Evolutionary conservation across 2,888 invertebrate species (phyloP), one percentile per base, ranked within the genome.

Genomic region (Drosophila greeni): DNA sequence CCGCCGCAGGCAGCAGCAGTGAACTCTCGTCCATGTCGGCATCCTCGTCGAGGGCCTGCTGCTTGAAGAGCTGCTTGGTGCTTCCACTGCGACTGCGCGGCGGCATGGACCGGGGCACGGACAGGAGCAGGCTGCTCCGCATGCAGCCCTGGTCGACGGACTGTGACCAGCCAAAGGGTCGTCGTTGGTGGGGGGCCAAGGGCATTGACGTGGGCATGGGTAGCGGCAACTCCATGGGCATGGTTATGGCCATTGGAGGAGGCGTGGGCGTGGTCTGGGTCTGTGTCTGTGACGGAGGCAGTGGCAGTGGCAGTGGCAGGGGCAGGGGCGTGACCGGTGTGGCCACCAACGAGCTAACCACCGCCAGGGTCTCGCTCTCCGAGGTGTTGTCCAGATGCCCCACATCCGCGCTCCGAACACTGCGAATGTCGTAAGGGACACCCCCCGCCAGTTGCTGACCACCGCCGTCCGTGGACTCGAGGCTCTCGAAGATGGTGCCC

Each of bases 61-160:
- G 91, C 78, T 91, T 91, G 79, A 91, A 91, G 12, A 91, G 86
- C 82, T 91, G 91, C 75, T 91, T 92, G 23, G 91, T 91, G 83
- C 91, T 91, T 68, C 82, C 88, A 61, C 88, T 88, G 66, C 89
- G 87, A 74, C 86, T 88, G 42, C 88, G 82, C 79, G 87, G 89
- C 45, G 89, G 89, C 87, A 88, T 87, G 45, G 86, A 82, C 39
- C 87, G 85, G 49, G 89, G 89, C 67, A 89, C 88, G 18, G 88
- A 87, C 3, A 88, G 75, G 55, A 86, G 74, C 4, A 85, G 74
- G 53, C 86, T 84, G 72, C 82, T 80, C 42, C 84, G 76, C 33
- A 77, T 62, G 57, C 83, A 85, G 29, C 82, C 82, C 67, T 87
- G 88, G 67, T 88, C 89, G 31, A 86, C 85, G 20, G 89, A 88